These are phyloP conservation scores for Lottia gigantea DNA, from an alignment of 2,888 invertebrate genomes.

Conservation along the genomic window DNA sequence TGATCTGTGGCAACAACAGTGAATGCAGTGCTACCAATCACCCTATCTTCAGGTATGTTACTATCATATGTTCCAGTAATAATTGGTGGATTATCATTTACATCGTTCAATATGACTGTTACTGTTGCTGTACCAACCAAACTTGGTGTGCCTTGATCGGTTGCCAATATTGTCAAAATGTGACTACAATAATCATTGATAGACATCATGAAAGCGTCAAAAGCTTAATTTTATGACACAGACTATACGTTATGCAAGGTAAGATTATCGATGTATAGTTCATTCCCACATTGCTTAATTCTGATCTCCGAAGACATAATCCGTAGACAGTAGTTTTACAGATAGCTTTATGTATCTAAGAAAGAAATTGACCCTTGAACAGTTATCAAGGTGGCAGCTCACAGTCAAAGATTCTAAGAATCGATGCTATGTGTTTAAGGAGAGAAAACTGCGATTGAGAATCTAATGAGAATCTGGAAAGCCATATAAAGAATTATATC, in stretches of 20 bases:
- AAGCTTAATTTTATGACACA: background rate
- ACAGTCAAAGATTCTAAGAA: no score
- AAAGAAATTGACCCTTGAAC: no score
- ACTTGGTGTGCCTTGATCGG: conserved; percentile 39
- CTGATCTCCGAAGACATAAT: no score
- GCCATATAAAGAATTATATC: no score
- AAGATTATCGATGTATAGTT: no score
- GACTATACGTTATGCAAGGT: no score
- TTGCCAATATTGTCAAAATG: conserved; percentile 41
- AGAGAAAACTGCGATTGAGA: no score
- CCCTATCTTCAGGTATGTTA: conserved; percentile 43
- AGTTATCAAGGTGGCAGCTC: no score
- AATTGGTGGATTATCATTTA: conserved; percentile 55
- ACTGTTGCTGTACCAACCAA: conserved; percentile 48
- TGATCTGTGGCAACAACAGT: conserved; percentile 47
- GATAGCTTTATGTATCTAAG: no score
- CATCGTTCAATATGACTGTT: conserved; percentile 48
- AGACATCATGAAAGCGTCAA: background rate
- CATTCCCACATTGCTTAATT: background rate
- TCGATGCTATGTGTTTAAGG: no score
- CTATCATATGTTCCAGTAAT: conserved; percentile 42
- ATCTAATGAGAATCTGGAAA: no score
- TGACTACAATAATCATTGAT: conserved; percentile 38
- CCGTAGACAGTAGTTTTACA: no score
- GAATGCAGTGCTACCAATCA: conserved; percentile 39